These are phyloP conservation scores for Macrosoma leucophasiata DNA, from an alignment of 2,888 invertebrate species.

Conservation along the genomic window DNA sequence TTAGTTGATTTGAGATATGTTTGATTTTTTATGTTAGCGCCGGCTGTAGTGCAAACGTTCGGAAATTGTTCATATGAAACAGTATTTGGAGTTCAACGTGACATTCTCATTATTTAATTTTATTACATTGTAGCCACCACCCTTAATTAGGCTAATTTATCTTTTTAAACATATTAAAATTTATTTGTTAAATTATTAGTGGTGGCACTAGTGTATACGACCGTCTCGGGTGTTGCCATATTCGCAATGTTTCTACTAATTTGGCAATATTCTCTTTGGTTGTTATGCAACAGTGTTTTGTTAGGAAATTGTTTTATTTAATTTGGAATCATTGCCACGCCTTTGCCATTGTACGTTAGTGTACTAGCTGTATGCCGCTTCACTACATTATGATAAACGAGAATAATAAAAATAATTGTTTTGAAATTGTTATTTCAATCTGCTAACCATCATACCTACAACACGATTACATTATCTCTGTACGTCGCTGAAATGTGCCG, in stretches of 20 bases:
- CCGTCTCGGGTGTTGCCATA: slow-evolving; percentile 28
- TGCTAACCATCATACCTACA: neutral
- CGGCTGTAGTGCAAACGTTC: too few relatives aligned
- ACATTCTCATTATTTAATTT: too few relatives aligned
- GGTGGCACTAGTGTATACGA: slow-evolving; percentile 33
- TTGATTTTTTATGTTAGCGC: too few relatives aligned
- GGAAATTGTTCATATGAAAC: too few relatives aligned
- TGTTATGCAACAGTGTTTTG: slow-evolving; percentile 15
- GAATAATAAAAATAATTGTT: slow-evolving; percentile 71
- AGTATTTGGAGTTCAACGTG: too few relatives aligned
- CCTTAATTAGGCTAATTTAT: too few relatives aligned
- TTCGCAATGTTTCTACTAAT: slow-evolving; percentile 18
- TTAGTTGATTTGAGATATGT: slow-evolving; percentile 36
- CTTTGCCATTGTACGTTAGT: slow-evolving; percentile 57
- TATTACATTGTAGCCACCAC: too few relatives aligned
- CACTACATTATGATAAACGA: slow-evolving; percentile 67
- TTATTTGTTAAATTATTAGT: slow-evolving; percentile 5
- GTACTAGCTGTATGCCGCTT: slow-evolving; percentile 64
- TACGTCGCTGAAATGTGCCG: too few relatives aligned
- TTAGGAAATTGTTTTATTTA: slow-evolving; percentile 28
- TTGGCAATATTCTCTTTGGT: slow-evolving; percentile 23
- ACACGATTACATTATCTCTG: too few relatives aligned
- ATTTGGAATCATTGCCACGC: slow-evolving; percentile 37
- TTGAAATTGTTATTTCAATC: slow-evolving; percentile 35
- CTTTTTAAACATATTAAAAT: too few relatives aligned